Conservation (phyloP, 2,888 invertebrate species). For the Biston betularia region DNA sequence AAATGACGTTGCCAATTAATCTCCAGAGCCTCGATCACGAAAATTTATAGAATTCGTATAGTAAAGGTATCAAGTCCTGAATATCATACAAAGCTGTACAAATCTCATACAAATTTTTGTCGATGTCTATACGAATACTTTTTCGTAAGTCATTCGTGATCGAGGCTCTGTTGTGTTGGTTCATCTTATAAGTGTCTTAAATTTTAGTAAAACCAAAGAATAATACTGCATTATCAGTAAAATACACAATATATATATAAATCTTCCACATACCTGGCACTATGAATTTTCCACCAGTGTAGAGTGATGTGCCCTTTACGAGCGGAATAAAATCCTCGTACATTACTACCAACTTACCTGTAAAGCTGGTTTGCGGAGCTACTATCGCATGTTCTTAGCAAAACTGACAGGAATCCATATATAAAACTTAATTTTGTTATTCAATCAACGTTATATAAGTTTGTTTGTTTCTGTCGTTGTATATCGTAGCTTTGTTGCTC, state of each 20-base stretch:
- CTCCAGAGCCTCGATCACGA: too few relatives aligned
- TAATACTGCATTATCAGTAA: slow-evolving; percentile 8
- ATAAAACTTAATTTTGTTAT: background rate
- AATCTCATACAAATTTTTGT: too few relatives aligned
- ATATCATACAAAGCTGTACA: too few relatives aligned
- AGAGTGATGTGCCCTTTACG: slow-evolving; percentile 25
- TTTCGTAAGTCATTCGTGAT: too few relatives aligned
- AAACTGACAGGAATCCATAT: too few relatives aligned
- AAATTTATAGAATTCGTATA: too few relatives aligned
- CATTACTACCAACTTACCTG: background rate
- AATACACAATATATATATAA: slow-evolving; percentile 14
- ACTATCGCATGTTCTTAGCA: background rate
- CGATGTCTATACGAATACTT: too few relatives aligned
- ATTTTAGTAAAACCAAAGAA: background rate
- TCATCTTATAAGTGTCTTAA: background rate
- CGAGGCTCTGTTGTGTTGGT: too few relatives aligned
- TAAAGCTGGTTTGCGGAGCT: background rate
- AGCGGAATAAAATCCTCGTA: slow-evolving; percentile 28
- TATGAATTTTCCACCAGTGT: slow-evolving; percentile 21
- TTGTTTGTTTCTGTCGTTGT: background rate
- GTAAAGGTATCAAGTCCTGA: too few relatives aligned
- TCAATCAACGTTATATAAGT: background rate
- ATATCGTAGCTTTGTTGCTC: slow-evolving; percentile 9
- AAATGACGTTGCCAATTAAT: too few relatives aligned
- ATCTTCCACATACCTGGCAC: slow-evolving; percentile 14